These are phyloP conservation scores for Larimichthys polyactis DNA, from an alignment of 2,113 vertebrate species.

Conservation along the genomic window DNA sequence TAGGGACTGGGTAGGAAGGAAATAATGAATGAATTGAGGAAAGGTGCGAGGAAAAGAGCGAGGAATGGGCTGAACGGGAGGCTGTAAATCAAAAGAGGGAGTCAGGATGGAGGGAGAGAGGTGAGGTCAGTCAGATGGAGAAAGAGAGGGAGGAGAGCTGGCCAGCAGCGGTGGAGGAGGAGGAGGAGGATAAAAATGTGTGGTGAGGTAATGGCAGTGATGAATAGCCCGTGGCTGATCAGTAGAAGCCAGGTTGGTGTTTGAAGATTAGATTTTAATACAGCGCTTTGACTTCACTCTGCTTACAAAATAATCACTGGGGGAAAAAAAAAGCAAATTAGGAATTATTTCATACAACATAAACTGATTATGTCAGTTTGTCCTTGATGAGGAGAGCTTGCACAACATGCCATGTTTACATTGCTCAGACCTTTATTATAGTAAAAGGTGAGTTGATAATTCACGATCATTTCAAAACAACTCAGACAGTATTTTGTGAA, in stretches of 20 bases:
- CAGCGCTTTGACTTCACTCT: conserved; percentile 78
- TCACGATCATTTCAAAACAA: conserved; percentile 29
- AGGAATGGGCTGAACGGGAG: conserved; percentile 62
- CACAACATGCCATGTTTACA: conserved; percentile 46
- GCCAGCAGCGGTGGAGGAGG: conserved; percentile 66
- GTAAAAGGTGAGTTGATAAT: conserved; percentile 50
- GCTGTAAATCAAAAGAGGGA: conserved; percentile 77
- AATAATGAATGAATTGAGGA: conserved; percentile 70
- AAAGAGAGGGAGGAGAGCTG: conserved; percentile 68
- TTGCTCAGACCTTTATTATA: conserved; percentile 41
- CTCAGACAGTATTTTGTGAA: conserved; percentile 25
- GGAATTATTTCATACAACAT: conserved; percentile 80
- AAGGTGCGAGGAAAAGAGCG: conserved; percentile 63
- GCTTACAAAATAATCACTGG: conserved; percentile 79
- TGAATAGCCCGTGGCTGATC: conserved; percentile 84
- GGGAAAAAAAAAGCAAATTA: conserved; percentile 74
- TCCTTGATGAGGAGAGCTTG: conserved; percentile 74
- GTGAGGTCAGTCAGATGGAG: conserved; percentile 78
- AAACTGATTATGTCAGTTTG: conserved; percentile 75
- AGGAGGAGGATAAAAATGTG: conserved; percentile 76
- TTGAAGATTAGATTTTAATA: conserved; percentile 88
- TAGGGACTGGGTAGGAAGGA: conserved; percentile 35
- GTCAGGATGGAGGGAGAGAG: conserved; percentile 71
- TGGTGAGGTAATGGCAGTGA: conserved; percentile 86
- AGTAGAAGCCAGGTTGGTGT: conserved; percentile 83